Percentiles rank a stretch among this genome's conserved stretches.
Evolutionary conservation across 2,797 vertebrate species (phyloP).

Genomic region (Morelia viridis): DNA sequence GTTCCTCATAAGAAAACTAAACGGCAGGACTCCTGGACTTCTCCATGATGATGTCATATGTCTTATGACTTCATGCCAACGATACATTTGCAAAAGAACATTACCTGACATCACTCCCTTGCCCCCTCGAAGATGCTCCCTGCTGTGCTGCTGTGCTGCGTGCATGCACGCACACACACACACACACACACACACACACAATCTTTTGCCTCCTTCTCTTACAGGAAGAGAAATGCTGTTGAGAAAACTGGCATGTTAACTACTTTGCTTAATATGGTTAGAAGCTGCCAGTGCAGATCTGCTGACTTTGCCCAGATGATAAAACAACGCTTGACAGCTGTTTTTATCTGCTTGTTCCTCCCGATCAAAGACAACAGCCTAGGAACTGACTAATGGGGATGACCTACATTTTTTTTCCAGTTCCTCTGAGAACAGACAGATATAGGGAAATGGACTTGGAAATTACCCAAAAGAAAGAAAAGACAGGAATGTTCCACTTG

Average conservation of each 20-base stretch:
- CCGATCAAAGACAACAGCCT: conserved; percentile 56
- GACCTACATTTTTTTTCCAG: conserved; percentile 50
- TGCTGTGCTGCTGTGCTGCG: neutral
- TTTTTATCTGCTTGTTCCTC: conserved; percentile 51
- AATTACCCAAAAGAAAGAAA: conserved; percentile 15
- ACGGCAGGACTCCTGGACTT: neutral
- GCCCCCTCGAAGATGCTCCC: neutral
- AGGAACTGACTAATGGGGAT: conserved; percentile 37
- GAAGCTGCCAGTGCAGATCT: conserved; percentile 33
- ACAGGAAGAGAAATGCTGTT: neutral
- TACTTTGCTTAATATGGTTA: conserved; percentile 34
- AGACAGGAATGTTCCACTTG: neutral
- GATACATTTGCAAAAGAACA: neutral
- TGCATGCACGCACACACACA: too few species aligned
- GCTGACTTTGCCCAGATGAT: conserved; percentile 28
- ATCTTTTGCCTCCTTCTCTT: neutral
- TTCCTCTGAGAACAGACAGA: conserved; percentile 28
- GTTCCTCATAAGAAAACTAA: too few species aligned
- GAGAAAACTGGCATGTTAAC: neutral
- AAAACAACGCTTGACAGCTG: conserved; percentile 48
- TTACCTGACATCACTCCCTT: neutral
- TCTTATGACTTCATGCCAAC: neutral
- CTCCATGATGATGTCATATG: neutral
- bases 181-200: rapidly evolving
- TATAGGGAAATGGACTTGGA: conserved; percentile 13